These are phyloP conservation scores for Colossoma macropomum DNA, from an alignment of 2,113 vertebrate species.

Conservation along the genomic window DNA sequence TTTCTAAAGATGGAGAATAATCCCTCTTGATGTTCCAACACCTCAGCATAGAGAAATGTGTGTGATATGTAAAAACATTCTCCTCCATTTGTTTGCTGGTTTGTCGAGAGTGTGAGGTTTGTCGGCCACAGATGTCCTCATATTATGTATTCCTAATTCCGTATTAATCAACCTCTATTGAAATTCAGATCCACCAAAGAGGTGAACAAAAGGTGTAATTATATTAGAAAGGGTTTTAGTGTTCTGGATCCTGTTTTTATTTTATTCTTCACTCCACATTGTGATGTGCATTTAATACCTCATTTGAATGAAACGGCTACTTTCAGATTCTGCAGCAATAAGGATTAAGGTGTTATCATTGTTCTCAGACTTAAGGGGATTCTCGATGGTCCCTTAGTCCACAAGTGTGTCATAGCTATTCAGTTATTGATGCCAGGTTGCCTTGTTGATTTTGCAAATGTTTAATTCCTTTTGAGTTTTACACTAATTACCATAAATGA, in stretches of 20 bases:
- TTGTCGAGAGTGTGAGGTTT: conserved; percentile 57
- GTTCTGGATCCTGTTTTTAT: conserved; percentile 18
- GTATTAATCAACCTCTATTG: conserved; percentile 67
- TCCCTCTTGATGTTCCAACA: background rate
- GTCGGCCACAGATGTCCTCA: conserved; percentile 69
- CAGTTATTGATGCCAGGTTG: background rate
- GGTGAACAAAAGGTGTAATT: conserved; percentile 56
- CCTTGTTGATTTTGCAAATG: background rate
- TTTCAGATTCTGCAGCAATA: conserved; percentile 25
- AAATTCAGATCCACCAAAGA: conserved; percentile 61
- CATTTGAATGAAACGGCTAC: conserved; percentile 3
- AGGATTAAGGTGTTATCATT: conserved; percentile 25
- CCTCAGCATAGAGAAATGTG: background rate
- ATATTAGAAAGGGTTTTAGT: conserved; percentile 17
- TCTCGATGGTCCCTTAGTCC: conserved; percentile 11
- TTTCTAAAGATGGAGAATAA: conserved; percentile 4
- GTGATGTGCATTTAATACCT: conserved; percentile 13
- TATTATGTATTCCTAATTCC: conserved; percentile 68
- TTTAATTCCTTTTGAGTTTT: background rate
- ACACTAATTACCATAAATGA: background rate
- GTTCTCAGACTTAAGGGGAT: background rate
- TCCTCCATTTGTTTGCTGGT: conserved; percentile 25
- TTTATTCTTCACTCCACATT: background rate
- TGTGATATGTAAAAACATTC: conserved; percentile 4
- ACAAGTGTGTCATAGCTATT: background rate